Conservation (phyloP, 2,797 vertebrate species). For the Chaenodraco wilsoni region DNA sequence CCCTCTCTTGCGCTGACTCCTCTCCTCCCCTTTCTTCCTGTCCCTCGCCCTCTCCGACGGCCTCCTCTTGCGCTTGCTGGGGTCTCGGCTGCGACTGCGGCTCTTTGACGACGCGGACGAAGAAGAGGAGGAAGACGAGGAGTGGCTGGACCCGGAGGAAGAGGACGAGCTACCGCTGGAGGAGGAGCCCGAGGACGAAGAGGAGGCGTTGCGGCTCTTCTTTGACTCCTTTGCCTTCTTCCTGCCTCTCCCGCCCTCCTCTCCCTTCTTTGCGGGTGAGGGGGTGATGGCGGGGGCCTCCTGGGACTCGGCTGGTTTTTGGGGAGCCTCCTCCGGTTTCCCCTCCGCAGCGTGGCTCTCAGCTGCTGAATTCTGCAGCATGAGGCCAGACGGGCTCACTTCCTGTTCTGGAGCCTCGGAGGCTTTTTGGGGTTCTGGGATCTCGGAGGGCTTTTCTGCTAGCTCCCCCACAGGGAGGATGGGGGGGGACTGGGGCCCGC, state of each 20-base stretch:
- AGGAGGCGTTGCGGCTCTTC: conserved; percentile 88
- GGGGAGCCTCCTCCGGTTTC: conserved; percentile 51
- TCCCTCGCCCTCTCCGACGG: conserved; percentile 82
- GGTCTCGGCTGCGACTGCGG: conserved; percentile 86
- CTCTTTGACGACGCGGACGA: conserved; percentile 88
- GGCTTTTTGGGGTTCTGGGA: conserved; percentile 32
- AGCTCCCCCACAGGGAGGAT: conserved; percentile 57
- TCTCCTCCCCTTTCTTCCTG: conserved; percentile 86
- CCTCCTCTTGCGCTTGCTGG: conserved; percentile 89
- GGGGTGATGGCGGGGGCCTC: conserved; percentile 36
- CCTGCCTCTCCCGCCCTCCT: conserved; percentile 77
- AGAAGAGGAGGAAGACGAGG: conserved; percentile 89
- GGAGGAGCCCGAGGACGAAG: conserved; percentile 89
- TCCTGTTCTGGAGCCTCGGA: conserved; percentile 20
- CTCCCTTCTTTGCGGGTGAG: conserved; percentile 65
- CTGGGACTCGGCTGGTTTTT: conserved; percentile 22
- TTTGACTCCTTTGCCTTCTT: conserved; percentile 81
- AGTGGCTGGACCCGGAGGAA: conserved; percentile 89
- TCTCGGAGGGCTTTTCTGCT: conserved; percentile 17
- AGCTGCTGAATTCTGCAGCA: neutral
- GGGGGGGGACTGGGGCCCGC: conserved; percentile 43
- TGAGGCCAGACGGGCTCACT: neutral
- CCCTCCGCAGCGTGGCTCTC: conserved; percentile 44
- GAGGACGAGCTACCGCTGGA: conserved; percentile 90
- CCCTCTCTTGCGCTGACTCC: conserved; percentile 87